Conservation (phyloP, 2,797 vertebrate genomes). For the Florisuga fusca region DNA sequence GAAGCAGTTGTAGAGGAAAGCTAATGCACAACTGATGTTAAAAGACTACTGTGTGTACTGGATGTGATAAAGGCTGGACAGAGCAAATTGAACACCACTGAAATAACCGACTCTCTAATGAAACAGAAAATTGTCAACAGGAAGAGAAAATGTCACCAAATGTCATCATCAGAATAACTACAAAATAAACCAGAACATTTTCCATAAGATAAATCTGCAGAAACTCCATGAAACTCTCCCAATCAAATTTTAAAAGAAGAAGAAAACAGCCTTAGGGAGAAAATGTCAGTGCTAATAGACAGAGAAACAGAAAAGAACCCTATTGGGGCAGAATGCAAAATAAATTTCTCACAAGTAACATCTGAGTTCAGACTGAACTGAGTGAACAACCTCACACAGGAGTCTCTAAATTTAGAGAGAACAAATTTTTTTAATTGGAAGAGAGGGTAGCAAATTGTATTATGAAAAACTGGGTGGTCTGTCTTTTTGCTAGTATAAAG, state of each 20-base stretch:
- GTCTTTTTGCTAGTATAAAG: not conserved
- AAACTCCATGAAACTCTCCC: slow-evolving; percentile 39
- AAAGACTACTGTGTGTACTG: not conserved
- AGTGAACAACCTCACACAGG: not conserved
- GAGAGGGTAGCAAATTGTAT: not conserved
- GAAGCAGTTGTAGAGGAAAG: not conserved
- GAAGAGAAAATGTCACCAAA: slow-evolving; percentile 75
- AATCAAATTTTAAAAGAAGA: slow-evolving; percentile 34
- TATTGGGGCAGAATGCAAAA: not conserved
- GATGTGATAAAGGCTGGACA: slow-evolving; percentile 18
- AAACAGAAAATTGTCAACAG: slow-evolving; percentile 38
- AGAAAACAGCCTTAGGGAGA: not conserved
- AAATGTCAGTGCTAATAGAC: slow-evolving; percentile 59
- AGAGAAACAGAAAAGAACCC: slow-evolving; percentile 32
- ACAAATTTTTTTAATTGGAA: not conserved
- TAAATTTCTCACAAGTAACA: not conserved
- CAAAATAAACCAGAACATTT: slow-evolving; percentile 48
- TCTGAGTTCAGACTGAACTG: not conserved
- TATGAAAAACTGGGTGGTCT: not conserved
- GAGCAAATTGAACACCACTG: slow-evolving; percentile 52
- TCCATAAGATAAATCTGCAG: slow-evolving; percentile 59
- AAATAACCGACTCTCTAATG: slow-evolving; percentile 10
- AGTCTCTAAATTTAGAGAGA: not conserved
- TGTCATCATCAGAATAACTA: slow-evolving; percentile 61
- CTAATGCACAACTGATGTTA: not conserved